These are phyloP conservation scores for Ptilorrhoa leucosticta DNA, from an alignment of 2,113 vertebrate species.

Conservation along the genomic window DNA sequence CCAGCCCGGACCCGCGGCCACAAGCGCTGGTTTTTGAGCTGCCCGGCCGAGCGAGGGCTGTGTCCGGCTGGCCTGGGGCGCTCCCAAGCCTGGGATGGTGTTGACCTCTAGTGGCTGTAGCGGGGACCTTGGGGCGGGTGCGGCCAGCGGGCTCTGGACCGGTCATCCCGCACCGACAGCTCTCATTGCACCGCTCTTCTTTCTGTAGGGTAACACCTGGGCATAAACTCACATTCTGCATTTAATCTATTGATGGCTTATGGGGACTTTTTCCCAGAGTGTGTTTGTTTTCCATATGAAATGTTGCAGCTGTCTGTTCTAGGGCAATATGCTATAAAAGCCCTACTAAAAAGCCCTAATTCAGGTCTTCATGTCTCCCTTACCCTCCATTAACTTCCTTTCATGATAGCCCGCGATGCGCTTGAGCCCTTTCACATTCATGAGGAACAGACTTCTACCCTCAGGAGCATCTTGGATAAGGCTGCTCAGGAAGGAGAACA, in stretches of 20 bases:
- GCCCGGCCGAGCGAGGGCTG: rapidly evolving
- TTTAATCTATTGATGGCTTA: neutral
- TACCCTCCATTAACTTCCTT: neutral
- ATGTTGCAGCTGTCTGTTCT: neutral
- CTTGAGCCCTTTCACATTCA: neutral
- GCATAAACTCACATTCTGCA: neutral
- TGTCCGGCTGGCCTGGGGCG: neutral
- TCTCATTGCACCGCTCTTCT: rapidly evolving
- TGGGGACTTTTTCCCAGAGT: neutral
- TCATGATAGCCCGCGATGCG: rapidly evolving
- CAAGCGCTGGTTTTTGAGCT: rapidly evolving
- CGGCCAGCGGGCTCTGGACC: neutral
- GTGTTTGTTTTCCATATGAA: neutral
- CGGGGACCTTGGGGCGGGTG: neutral
- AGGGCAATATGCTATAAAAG: neutral
- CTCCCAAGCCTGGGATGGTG: neutral
- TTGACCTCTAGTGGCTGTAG: slow-evolving; percentile 41
- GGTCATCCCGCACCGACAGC: rapidly evolving
- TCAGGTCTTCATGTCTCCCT: rapidly evolving
- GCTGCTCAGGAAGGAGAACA: neutral
- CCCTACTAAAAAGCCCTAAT: neutral
- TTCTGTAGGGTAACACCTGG: neutral
- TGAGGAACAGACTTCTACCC: neutral
- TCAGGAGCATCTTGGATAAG: neutral
- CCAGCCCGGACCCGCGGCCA: rapidly evolving